These are phyloP conservation scores for Myotis findleyi DNA, from an alignment of 2,797 vertebrate genomes.

Conservation along the genomic window DNA sequence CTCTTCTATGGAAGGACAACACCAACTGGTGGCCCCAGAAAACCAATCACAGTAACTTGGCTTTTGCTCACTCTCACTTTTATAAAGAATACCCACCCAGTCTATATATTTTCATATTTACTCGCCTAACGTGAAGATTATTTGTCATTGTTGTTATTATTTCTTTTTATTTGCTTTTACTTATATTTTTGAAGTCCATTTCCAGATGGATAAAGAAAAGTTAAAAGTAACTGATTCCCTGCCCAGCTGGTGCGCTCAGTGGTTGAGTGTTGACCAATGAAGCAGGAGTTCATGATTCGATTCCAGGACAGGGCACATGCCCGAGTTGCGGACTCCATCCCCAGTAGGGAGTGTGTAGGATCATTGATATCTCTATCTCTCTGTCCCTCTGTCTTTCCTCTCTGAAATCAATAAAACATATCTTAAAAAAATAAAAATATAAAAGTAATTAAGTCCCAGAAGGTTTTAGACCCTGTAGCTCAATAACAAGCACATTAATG, in stretches of 20 bases:
- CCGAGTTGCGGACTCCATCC: too few relatives aligned
- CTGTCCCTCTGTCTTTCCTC: too few relatives aligned
- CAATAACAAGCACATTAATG: not conserved
- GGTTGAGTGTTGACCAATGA: too few relatives aligned
- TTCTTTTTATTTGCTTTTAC: not conserved
- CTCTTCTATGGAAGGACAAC: not conserved
- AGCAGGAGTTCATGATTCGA: too few relatives aligned
- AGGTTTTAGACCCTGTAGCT: not conserved
- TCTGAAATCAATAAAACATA: too few relatives aligned
- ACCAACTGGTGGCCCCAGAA: fast-evolving
- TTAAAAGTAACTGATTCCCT: not conserved
- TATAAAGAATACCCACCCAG: not conserved
- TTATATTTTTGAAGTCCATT: not conserved
- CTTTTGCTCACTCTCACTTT: not conserved
- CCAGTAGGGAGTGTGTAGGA: too few relatives aligned
- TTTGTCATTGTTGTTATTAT: not conserved
- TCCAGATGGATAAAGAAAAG: not conserved
- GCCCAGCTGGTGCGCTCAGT: too few relatives aligned
- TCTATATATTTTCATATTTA: not conserved
- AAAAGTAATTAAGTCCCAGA: not conserved
- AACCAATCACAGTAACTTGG: not conserved
- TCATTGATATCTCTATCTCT: too few relatives aligned
- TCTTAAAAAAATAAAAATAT: too few relatives aligned
- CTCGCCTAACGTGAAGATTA: not conserved
- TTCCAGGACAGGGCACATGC: too few relatives aligned